Base-by-base conservation (phyloP, 2,113 vertebrate genomes). In the Nycticorax nycticorax region DNA sequence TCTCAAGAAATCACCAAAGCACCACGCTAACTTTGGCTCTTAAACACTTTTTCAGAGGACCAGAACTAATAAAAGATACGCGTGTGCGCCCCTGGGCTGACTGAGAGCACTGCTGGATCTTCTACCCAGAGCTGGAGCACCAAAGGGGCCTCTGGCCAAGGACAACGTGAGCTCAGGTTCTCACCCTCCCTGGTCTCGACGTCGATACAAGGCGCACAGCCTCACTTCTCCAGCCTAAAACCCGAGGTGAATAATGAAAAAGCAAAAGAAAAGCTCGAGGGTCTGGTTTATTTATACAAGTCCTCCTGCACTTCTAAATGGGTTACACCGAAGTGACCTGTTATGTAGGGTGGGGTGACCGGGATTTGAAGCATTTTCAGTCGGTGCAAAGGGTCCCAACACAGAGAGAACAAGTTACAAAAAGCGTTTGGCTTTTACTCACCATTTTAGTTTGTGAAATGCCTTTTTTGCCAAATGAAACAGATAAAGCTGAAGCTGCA, bases 71-170 rank as follows among this genome's bases (percentile, higher is more conserved):
- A n/a, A 39, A 66, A 57, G 14, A 21, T 16, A 33, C 30, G 28
- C 0, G 1, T 1, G 1, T 4, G 22, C 3, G 20, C 37, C 41
- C 53, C 35, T 35, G 7, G 20, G 32, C 1, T 48, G 47, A 60
- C 56, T 50, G 32, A 74, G 68, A 53, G 41, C 60, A 53, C n/a
- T 43, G 67, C 21, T 21, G 15, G 62, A 64, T 24, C 23, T 56
- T 68, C 48, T 27, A 5, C 15, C 35, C 23, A 8, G 20, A 76
- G 35, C 57, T 53, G 53, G 33, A 80, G 48, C 55, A 80, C 27
- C 37, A 39, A 43, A 60, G 48, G 18, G 33, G 9, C 24, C 26
- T 64, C 39, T 52, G 27, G 63, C 14, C 6, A 3, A 57, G 76
- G 71, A 20, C 10, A 60, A 19, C 0, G 2, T 43, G 72, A 66